Conservation (phyloP, 2,888 invertebrate species). For the Dorcus hopei region DNA sequence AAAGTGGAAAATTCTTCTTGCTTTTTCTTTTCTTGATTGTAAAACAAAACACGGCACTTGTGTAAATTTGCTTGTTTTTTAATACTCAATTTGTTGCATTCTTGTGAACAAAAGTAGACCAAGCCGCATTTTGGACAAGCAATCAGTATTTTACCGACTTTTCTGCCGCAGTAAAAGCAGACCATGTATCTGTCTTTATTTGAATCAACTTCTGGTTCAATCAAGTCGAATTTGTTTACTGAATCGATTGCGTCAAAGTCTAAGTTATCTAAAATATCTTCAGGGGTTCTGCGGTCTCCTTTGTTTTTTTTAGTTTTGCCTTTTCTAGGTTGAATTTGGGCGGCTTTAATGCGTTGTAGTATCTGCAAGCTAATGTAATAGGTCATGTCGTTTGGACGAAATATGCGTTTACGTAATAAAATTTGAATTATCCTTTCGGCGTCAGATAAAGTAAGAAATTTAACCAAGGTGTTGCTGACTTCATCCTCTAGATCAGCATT, state of each 20-base stretch:
- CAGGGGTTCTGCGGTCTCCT: not conserved
- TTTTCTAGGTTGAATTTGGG: too few species aligned
- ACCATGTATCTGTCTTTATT: conserved; percentile 35
- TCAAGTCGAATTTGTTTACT: conserved; percentile 3
- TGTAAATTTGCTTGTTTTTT: conserved; percentile 28
- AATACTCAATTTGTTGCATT: conserved; percentile 37
- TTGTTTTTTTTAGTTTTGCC: not conserved
- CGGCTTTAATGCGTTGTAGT: conserved; percentile 3
- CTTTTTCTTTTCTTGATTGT: conserved; percentile 17
- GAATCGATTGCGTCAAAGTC: conserved; percentile 16
- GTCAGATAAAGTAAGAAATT: conserved; percentile 30
- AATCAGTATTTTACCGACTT: conserved; percentile 29
- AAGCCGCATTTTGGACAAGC: conserved; percentile 40
- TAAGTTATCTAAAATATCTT: conserved; percentile 17
- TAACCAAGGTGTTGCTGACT: conserved; percentile 28
- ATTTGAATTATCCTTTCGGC: conserved; percentile 25
- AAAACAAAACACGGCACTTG: conserved; percentile 26
- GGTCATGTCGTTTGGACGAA: not conserved
- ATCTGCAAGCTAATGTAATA: conserved; percentile 3
- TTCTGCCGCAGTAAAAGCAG: conserved; percentile 40
- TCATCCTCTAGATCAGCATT: conserved; percentile 26
- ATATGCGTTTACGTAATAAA: conserved; percentile 27
- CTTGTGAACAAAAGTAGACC: conserved; percentile 40
- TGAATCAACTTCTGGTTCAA: conserved; percentile 23
- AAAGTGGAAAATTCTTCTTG: not conserved